These are phyloP conservation scores for Melanotaenia nigrans DNA, from an alignment of 2,797 vertebrate species.

Conservation along the genomic window DNA sequence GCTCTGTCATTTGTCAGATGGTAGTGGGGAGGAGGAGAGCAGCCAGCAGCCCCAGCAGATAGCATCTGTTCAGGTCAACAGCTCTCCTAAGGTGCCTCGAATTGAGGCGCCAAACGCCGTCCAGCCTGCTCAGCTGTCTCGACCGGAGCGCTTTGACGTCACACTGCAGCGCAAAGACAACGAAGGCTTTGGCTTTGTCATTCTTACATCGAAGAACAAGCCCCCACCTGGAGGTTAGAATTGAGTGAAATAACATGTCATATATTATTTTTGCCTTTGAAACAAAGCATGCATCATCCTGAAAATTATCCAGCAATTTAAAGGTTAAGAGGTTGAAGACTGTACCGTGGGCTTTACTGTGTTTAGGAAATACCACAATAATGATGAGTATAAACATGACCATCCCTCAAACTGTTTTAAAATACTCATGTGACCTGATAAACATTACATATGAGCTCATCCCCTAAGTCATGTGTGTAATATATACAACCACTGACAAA, in stretches of 20 bases:
- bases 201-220: conserved; percentile 97
- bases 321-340: too few relatives aligned
- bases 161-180: conserved; percentile 91
- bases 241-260: not conserved
- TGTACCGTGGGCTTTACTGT: not conserved
- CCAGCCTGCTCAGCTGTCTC: conserved; percentile 41
- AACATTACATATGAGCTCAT: not conserved
- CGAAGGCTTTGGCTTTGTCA: conserved; percentile 98
- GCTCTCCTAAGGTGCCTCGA: conserved; percentile 83
- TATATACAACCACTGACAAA: not conserved
- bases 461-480: not conserved
- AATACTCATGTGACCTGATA: not conserved
- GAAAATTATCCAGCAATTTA: not conserved
- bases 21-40: conserved; percentile 79
- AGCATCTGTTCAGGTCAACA: conserved; percentile 77
- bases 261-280: not conserved
- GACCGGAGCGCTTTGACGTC: conserved; percentile 88
- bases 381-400: not conserved
- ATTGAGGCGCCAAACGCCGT: conserved; percentile 63
- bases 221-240: conserved; percentile 93
- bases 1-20: conserved; percentile 48
- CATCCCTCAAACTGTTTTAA: not conserved
- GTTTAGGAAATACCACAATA: not conserved
- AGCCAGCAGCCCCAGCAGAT: conserved; percentile 69
- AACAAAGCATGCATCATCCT: not conserved